Evolutionary conservation across 2,113 vertebrate species (phyloP), one percentile per base, ranked within the genome.

Genomic region (Cryptotis parvus): DNA sequence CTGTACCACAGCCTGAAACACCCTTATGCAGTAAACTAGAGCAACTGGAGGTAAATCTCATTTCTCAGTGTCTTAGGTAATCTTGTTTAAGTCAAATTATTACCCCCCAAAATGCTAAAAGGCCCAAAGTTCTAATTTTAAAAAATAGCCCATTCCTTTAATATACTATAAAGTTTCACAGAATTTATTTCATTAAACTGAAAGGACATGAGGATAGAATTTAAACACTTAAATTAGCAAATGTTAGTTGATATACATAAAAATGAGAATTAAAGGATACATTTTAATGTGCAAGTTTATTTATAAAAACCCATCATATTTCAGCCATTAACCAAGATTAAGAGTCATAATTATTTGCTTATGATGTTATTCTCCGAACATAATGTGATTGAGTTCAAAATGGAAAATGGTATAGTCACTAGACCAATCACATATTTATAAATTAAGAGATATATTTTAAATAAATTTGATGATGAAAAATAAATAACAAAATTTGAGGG

Each of bases 391-490:
- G n/a, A 77, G 26, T 29, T 33, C 33, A 8, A 87, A 83, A 68
- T 49, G 41, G 77, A 29, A 58, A 74, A 18, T 78, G 29, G 58
- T 66, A 52, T 8, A n/a, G 29, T 35, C 79, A 45, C 18, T 75
- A 72, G 8, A 10, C 4, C 27, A 27, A 22, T 58, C 16, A 3
- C 55, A 58, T 33, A 58, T 61, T 78, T 65, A 52, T 43, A 65
- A 74, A 84, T 70, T 74, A 80, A 70, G n/a, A 80, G 63, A 55
- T 7, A 70, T 7, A 81, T 24, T 88, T 74, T 75, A 33, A 80
- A 63, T 65, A 58, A 43, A 20, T 77, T 10, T 58, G 22, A 31
- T 65, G 22, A 58, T 58, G 22, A 58, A 58, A 58, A 58, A 24
- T 18, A 58, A 58, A 58, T 58, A 58, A 58, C 18, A 58, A 20